Evolutionary conservation across 2,888 invertebrate species (phyloP), one percentile per base, ranked within the genome.

Genomic region (Scotopteryx bipunctaria): DNA sequence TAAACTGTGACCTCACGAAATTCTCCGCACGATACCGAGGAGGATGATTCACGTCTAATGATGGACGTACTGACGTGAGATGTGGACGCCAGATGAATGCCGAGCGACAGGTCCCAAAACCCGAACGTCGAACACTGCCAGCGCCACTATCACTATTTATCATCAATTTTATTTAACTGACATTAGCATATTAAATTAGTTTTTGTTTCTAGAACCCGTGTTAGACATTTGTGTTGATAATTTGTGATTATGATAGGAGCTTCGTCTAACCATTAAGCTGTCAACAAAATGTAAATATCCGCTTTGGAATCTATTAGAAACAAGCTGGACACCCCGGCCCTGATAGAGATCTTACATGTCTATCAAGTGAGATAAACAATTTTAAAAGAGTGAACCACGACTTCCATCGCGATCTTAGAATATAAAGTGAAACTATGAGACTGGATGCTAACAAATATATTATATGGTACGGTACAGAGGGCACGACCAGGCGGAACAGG

Each of bases 1-100:
- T 87, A 88, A 87, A 87, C 89, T 89, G 86, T 88, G 88, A 89
- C 89, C 89, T 88, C 88, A 88, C 89, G 88, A 89, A 89, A 89
- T 87, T 82, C 86, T 82, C 80, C 67, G 83, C 86, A 85, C 86
- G 86, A 83, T 86, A 83, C 80, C 64, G 73, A 67, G 73, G 73
- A 67, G 73, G 80, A 79, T 87, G 88, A 87, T 84, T 88, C 87
- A 86, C 78, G 76, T 81, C 70, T 83, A 86, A 87, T 86, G 84
- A 86, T 71, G 82, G 82, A 81, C 77, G 71, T 69, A 79, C 80
- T 78, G 82, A 82, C 82, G 77, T 75, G 79, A 78, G 81, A 84
- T 82, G 75, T 71, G 78, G 68, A 83, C 78, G 78, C 72, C 69
- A 81, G 83, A 82, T 83, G 86, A 82, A 84, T 84, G 64, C 69